Percentiles rank a stretch among this genome's conserved stretches.
Evolutionary conservation across 2,113 vertebrate genomes (phyloP).

Genomic region (Heterotilapia buettikoferi): DNA sequence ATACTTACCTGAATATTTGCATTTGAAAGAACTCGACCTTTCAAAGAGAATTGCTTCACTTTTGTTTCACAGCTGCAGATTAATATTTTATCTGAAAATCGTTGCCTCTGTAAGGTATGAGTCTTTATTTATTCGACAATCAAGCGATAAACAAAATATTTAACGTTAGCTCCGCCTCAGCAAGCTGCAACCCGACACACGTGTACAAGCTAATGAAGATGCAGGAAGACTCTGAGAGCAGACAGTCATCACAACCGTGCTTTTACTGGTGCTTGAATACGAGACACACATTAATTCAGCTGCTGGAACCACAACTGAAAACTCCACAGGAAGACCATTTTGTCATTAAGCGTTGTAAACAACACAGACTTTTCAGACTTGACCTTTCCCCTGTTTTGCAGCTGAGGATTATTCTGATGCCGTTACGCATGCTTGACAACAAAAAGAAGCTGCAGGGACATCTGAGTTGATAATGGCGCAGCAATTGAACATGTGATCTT

Average conservation of each 20-base stretch:
- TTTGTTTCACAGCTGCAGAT: background rate
- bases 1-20: background rate
- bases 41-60: background rate
- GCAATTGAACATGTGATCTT: constrained; percentile 40
- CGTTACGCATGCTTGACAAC: background rate
- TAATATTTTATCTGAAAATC: background rate
- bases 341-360: background rate
- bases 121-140: background rate
- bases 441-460: background rate
- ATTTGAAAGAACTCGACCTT: background rate
- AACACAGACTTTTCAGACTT: background rate
- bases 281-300: background rate
- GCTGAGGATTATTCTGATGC: constrained; percentile 26
- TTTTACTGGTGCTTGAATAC: background rate
- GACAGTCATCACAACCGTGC: background rate
- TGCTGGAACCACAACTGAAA: background rate
- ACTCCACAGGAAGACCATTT: background rate
- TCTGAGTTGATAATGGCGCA: constrained; percentile 30
- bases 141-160: background rate
- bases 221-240: background rate
- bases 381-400: background rate
- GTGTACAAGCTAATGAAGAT: background rate
- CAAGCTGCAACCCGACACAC: background rate
- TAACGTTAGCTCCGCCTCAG: background rate
- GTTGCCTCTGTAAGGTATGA: background rate